These are phyloP conservation scores for Drosophila watanabei DNA, from an alignment of 1,140 invertebrate genomes.

Conservation along the genomic window DNA sequence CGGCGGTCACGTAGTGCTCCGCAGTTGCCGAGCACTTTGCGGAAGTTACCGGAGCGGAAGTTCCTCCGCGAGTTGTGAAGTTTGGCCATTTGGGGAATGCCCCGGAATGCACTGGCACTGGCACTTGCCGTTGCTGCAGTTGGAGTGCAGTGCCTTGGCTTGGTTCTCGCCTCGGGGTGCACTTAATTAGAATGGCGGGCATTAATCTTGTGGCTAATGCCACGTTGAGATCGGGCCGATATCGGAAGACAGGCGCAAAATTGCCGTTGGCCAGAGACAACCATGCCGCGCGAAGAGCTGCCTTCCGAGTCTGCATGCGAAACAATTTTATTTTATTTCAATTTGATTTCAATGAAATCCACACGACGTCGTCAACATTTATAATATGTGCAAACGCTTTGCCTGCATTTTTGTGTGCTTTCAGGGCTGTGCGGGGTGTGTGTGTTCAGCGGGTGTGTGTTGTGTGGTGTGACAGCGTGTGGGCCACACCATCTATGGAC, in stretches of 20 bases:
- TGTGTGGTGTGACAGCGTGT: slow-evolving; percentile 36
- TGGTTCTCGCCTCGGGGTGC: slow-evolving; percentile 39
- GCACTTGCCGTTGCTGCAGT: too few species aligned
- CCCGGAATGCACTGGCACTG: slow-evolving; percentile 26
- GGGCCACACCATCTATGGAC: slow-evolving; percentile 79
- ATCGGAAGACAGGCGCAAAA: slow-evolving; percentile 75
- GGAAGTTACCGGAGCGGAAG: slow-evolving; percentile 43
- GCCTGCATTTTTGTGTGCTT: slow-evolving; percentile 45
- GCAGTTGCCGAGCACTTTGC: slow-evolving; percentile 65
- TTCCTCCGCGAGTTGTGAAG: slow-evolving; percentile 36
- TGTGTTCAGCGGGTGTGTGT: slow-evolving; percentile 25
- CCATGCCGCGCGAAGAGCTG: slow-evolving; percentile 4
- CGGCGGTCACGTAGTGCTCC: slow-evolving; percentile 62
- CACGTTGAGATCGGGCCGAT: slow-evolving; percentile 73
- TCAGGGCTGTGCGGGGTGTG: neutral
- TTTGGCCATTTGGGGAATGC: slow-evolving; percentile 29
- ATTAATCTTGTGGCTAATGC: slow-evolving; percentile 78
- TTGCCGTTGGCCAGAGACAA: slow-evolving; percentile 57
- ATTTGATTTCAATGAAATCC: slow-evolving; percentile 72
- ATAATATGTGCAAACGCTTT: slow-evolving; percentile 50
- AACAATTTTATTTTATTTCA: slow-evolving; percentile 60
- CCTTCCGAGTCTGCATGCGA: slow-evolving; percentile 5
- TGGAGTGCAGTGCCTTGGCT: slow-evolving; percentile 2
- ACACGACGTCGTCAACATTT: slow-evolving; percentile 60
- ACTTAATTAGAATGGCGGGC: slow-evolving; percentile 67